Evolutionary conservation across 2,888 invertebrate genomes (phyloP).

Genomic region (Orgyia antiqua): DNA sequence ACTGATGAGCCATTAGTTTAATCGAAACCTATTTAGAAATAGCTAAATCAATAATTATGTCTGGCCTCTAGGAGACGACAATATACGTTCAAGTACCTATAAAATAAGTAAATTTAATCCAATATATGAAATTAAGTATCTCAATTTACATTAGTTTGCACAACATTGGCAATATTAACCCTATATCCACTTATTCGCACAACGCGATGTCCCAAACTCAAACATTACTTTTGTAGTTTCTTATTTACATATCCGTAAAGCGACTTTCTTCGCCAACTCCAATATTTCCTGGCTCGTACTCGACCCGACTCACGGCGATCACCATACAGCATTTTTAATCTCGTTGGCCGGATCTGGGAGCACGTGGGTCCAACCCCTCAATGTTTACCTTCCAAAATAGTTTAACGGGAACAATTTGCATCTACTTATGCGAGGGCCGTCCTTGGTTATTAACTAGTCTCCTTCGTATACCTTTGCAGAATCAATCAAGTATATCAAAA

Average conservation of each 20-base stretch:
- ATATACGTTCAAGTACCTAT: too few species aligned
- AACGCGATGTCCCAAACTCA: conserved; percentile 61
- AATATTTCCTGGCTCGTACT: conserved; percentile 68
- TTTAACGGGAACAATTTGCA: conserved; percentile 78
- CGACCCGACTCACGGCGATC: conserved; percentile 57
- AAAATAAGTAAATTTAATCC: too few species aligned
- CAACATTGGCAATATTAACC: conserved; percentile 55
- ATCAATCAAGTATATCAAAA: conserved; percentile 21
- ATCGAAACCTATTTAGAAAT: too few species aligned
- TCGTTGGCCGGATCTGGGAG: conserved; percentile 66
- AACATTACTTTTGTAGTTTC: conserved; percentile 72
- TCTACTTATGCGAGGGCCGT: conserved; percentile 72
- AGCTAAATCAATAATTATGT: too few species aligned
- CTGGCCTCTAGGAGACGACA: too few species aligned
- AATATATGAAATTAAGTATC: too few species aligned
- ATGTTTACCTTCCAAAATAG: conserved; percentile 78
- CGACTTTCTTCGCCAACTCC: conserved; percentile 71
- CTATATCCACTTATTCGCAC: conserved; percentile 55
- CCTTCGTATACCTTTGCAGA: conserved; percentile 38
- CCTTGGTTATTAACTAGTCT: conserved; percentile 71
- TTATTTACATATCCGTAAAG: conserved; percentile 73
- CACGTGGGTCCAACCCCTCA: conserved; percentile 65
- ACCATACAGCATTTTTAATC: conserved; percentile 76
- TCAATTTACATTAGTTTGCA: conserved; percentile 49
- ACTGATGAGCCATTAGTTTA: too few species aligned